A percentile compares a stretch with the other conserved stretches of the same genome.
phyloP scores from a whole-genome alignment of 2,113 vertebrate species.

The Aegotheles bennettii region DNA sequence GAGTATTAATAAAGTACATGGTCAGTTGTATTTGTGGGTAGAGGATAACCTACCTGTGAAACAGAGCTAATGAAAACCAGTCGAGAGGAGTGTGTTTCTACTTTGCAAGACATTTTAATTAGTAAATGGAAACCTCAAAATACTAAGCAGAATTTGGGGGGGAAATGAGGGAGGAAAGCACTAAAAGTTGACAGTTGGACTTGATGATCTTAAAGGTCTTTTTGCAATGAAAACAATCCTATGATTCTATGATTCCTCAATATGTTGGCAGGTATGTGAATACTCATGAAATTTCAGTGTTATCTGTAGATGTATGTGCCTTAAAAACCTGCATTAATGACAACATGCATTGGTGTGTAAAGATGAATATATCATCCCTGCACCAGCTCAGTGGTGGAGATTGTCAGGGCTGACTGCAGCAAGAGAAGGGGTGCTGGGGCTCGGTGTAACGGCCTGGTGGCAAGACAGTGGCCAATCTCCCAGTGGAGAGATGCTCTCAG shows the following conservation, averaged over 20 bases:
- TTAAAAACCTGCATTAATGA: not conserved
- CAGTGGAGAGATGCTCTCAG: not conserved
- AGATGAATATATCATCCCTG: not conserved
- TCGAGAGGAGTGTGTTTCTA: not conserved
- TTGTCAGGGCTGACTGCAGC: not conserved
- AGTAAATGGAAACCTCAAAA: not conserved
- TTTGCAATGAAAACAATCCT: no score
- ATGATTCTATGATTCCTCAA: no score
- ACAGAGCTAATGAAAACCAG: not conserved
- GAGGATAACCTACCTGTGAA: not conserved
- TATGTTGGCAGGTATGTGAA: not conserved
- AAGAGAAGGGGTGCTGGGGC: not conserved
- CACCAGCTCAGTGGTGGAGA: not conserved
- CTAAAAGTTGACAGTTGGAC: no score
- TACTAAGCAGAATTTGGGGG: not conserved
- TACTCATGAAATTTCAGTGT: not conserved
- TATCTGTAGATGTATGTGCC: not conserved
- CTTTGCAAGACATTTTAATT: not conserved
- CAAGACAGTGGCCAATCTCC: not conserved
- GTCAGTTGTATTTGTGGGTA: not conserved
- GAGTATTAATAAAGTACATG: not conserved
- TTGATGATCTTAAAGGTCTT: no score
- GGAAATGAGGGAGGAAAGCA: not conserved
- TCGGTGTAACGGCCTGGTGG: fast-evolving
- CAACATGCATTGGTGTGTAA: not conserved